Percentiles rank a stretch among this genome's conserved stretches.
These are phyloP conservation scores for Drosophila rhopaloa DNA, from an alignment of 1,140 invertebrate species.

Conservation along the genomic window DNA sequence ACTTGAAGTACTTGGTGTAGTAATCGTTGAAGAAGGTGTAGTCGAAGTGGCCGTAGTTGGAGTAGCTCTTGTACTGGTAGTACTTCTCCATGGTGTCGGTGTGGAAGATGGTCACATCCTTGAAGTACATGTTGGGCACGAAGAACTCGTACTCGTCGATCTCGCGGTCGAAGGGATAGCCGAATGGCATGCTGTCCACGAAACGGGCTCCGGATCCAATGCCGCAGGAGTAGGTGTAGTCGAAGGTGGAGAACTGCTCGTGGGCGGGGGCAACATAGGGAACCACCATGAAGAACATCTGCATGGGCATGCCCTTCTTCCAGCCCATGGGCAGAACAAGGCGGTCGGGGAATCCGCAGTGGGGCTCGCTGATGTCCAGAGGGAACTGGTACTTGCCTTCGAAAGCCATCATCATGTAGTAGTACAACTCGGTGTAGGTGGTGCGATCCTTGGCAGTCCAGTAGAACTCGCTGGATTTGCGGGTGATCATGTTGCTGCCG, in stretches of 20 bases:
- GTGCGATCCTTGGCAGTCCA: slow-evolving; percentile 11
- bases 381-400: slow-evolving; percentile 8
- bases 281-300: slow-evolving; percentile 15
- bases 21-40: slow-evolving; percentile 66
- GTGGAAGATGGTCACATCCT: slow-evolving; percentile 75
- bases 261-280: slow-evolving; percentile 7
- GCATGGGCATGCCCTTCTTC: slow-evolving; percentile 15
- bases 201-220: slow-evolving; percentile 7
- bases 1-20: slow-evolving; percentile 67
- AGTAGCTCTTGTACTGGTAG: slow-evolving; percentile 66
- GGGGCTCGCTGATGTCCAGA: slow-evolving; percentile 12
- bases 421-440: slow-evolving; percentile 12
- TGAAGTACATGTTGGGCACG: slow-evolving; percentile 80
- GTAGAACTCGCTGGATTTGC: slow-evolving; percentile 4
- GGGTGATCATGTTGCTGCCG: slow-evolving; percentile 78
- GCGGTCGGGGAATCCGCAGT: slow-evolving; percentile 12
- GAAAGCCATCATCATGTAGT: slow-evolving; percentile 12
- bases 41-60: slow-evolving; percentile 64
- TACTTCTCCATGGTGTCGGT: slow-evolving; percentile 61
- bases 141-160: slow-evolving; percentile 16
- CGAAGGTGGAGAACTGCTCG: slow-evolving; percentile 18
- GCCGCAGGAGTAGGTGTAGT: slow-evolving; percentile 15
- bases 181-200: slow-evolving; percentile 12
- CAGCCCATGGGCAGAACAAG: slow-evolving; percentile 12
- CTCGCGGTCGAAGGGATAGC: slow-evolving; percentile 11